Evolutionary conservation across 2,888 invertebrate species (phyloP).

Genomic region (Meghimatium bilineatum): DNA sequence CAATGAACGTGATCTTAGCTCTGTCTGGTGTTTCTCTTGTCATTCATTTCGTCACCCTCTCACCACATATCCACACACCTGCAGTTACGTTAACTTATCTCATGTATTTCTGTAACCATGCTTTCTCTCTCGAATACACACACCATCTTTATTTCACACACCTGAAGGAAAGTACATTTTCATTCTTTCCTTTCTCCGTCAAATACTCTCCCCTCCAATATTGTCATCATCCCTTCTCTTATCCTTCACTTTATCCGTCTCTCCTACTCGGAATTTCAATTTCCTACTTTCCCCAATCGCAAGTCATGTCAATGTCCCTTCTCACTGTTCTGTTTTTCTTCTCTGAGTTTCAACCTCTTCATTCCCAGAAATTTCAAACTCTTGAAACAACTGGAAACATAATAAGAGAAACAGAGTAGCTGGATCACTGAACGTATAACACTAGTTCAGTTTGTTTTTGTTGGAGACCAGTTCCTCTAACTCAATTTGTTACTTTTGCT

Average conservation of each 20-base stretch:
- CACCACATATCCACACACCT: too few relatives aligned
- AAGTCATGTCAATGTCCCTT: too few relatives aligned
- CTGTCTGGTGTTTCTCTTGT: too few relatives aligned
- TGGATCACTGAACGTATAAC: neutral
- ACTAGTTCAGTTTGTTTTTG: neutral
- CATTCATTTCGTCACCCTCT: too few relatives aligned
- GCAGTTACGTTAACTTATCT: too few relatives aligned
- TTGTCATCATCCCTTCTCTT: neutral
- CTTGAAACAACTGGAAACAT: neutral
- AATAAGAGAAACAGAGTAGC: neutral
- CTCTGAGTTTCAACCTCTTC: neutral
- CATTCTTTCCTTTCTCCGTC: too few relatives aligned
- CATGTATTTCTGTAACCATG: too few relatives aligned
- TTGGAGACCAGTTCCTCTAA: neutral
- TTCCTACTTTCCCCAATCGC: neutral
- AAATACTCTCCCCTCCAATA: too few relatives aligned
- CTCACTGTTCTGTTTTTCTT: constrained; percentile 18
- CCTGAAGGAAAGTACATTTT: too few relatives aligned
- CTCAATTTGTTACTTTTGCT: neutral
- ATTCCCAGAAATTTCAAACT: neutral
- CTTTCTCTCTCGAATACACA: too few relatives aligned
- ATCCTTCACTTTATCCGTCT: neutral
- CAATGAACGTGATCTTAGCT: too few relatives aligned
- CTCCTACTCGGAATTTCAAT: neutral
- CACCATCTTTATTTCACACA: too few relatives aligned